A percentile compares a stretch with the other conserved stretches of the same genome.
These are phyloP conservation scores for Bovichtus diacanthus DNA, from an alignment of 2,797 vertebrate species.

Conservation along the genomic window DNA sequence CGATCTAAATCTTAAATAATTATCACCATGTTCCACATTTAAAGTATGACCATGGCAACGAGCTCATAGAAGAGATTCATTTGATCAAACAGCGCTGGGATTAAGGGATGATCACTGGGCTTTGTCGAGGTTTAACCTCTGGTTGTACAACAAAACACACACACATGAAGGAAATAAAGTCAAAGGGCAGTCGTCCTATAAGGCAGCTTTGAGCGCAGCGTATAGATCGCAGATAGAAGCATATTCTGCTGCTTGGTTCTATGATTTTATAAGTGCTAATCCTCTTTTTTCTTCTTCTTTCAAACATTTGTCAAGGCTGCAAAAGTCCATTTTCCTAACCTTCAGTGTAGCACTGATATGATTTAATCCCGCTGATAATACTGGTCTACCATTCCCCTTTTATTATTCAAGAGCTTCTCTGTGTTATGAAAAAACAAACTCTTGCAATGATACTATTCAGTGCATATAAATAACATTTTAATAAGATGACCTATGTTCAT, in stretches of 20 bases:
- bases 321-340: constrained; percentile 10
- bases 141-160: constrained; percentile 24
- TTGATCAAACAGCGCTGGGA: constrained; percentile 44
- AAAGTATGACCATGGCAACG: constrained; percentile 8
- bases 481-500: not conserved
- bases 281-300: constrained; percentile 1
- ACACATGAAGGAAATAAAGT: not conserved
- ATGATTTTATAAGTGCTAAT: constrained; percentile 18
- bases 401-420: not conserved
- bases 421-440: not conserved
- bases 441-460: not conserved
- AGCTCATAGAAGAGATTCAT: constrained; percentile 35
- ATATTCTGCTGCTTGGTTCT: not conserved
- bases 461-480: constrained; percentile 5
- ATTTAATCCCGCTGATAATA: constrained; percentile 18
- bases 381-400: not conserved
- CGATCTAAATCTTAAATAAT: constrained; percentile 7
- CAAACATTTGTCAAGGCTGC: constrained; percentile 22
- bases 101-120: constrained; percentile 53
- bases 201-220: not conserved
- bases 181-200: constrained; percentile 18
- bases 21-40: constrained; percentile 2
- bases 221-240: constrained; percentile 2
- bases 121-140: constrained; percentile 61
- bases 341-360: not conserved